Evolutionary conservation across 2,113 vertebrate species (phyloP).

Genomic region (Sphaerodactylus townsendi): DNA sequence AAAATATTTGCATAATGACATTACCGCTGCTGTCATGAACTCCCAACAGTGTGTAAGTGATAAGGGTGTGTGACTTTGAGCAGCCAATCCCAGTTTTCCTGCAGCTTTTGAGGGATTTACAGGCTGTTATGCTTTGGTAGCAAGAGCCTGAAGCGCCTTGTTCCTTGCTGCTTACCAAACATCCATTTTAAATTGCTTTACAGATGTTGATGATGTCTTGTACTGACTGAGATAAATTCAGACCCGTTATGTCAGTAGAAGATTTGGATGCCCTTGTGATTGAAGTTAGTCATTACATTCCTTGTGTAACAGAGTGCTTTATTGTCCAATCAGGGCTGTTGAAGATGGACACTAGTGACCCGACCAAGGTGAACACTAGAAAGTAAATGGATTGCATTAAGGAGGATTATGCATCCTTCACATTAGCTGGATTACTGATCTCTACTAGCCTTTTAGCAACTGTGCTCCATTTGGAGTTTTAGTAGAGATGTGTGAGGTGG

Average conservation of each 20-base stretch:
- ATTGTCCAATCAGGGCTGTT: neutral
- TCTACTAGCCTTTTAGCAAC: neutral
- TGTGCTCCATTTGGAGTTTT: neutral
- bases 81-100: neutral
- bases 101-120: neutral
- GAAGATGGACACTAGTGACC: neutral
- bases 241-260: neutral
- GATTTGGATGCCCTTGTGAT: too few relatives aligned
- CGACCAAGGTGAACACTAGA: neutral
- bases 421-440: neutral
- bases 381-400: neutral
- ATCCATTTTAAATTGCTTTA: neutral
- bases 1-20: neutral
- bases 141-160: neutral
- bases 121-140: neutral
- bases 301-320: neutral
- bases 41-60: too few relatives aligned
- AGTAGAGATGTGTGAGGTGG: neutral
- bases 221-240: neutral
- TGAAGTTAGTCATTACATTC: neutral
- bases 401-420: neutral
- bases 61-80: neutral
- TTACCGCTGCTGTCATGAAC: too few relatives aligned
- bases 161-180: neutral
- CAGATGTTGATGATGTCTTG: neutral